Percentiles rank a stretch among this genome's conserved stretches.
phyloP scores from a whole-genome alignment of 1,140 invertebrate genomes.

The Tetramorium parvispinum region DNA sequence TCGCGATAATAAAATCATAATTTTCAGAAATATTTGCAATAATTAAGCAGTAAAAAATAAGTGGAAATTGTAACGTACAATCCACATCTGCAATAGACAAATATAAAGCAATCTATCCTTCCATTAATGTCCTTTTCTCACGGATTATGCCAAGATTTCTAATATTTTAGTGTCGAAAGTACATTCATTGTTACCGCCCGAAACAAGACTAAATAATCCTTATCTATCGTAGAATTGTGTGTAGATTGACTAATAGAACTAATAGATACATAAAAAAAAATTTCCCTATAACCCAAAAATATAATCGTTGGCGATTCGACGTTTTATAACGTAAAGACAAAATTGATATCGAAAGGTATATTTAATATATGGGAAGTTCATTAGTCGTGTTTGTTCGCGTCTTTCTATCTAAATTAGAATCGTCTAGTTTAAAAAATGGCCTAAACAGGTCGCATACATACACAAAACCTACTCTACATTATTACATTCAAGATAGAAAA shows the following conservation, averaged over 20 bases:
- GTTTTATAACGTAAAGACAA: constrained; percentile 19
- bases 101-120: background rate
- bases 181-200: background rate
- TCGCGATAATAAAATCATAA: background rate
- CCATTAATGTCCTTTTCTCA: background rate
- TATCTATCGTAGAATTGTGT: constrained; percentile 31
- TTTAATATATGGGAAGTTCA: constrained; percentile 14
- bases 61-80: background rate
- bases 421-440: constrained; percentile 70
- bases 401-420: constrained; percentile 64
- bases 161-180: background rate
- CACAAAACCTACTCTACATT: constrained; percentile 57
- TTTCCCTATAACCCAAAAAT: background rate
- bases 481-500: constrained; percentile 69
- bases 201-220: constrained; percentile 33
- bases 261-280: constrained; percentile 9
- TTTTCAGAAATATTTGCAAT: background rate
- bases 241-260: constrained; percentile 50
- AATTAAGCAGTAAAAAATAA: background rate
- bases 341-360: background rate
- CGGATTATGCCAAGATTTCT: background rate
- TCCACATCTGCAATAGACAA: background rate
- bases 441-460: constrained; percentile 59
- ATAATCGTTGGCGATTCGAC: background rate
- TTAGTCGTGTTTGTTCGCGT: constrained; percentile 21